These are phyloP conservation scores for Caenorhabditis becei DNA, from an alignment of 2,888 invertebrate species.

Conservation along the genomic window DNA sequence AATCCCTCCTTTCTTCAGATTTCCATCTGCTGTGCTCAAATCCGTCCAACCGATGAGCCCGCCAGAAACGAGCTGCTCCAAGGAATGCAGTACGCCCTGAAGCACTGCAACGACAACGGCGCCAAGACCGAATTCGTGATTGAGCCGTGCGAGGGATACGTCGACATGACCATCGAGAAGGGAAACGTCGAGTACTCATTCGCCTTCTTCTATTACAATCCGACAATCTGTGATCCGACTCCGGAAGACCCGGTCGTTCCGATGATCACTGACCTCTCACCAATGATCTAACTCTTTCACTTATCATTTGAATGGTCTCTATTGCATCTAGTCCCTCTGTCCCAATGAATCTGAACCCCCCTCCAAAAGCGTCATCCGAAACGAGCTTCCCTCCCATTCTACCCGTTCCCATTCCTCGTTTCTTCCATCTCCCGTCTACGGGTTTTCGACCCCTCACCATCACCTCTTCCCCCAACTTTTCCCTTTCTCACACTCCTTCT, in stretches of 20 bases:
- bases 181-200: conserved; percentile 77
- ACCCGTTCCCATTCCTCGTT: conserved; percentile 3
- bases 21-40: conserved; percentile 67
- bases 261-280: conserved; percentile 21
- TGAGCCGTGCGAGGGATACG: conserved; percentile 70
- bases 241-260: conserved; percentile 50
- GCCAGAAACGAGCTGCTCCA: conserved; percentile 60
- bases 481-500: not conserved
- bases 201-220: conserved; percentile 79
- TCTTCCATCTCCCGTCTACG: conserved; percentile 8
- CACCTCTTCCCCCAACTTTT: conserved; percentile 5
- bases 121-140: conserved; percentile 67
- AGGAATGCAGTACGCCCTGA: conserved; percentile 68
- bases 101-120: conserved; percentile 57
- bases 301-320: conserved; percentile 5
- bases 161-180: conserved; percentile 76
- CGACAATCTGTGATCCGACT: conserved; percentile 73
- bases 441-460: not conserved
- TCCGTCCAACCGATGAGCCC: conserved; percentile 46
- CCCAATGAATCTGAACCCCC: not conserved
- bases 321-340: conserved; percentile 8
- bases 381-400: not conserved
- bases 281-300: not conserved
- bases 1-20: conserved; percentile 53
- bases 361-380: not conserved